phyloP scores from a whole-genome alignment of 2,888 invertebrate genomes.

The Drosophila rubida region DNA sequence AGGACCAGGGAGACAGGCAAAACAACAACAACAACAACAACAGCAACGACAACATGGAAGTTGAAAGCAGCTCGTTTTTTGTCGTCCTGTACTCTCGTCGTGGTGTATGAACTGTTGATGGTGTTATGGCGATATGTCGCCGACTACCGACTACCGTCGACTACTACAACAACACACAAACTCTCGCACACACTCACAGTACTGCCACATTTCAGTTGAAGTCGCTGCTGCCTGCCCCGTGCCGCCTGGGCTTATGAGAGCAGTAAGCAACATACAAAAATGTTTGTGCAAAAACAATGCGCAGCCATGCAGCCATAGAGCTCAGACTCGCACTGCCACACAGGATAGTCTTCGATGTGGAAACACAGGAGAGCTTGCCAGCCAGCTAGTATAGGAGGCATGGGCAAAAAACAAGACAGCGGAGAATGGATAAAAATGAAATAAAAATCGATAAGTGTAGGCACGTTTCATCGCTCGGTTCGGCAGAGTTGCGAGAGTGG shows the following conservation, averaged over 20 bases:
- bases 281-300: slow-evolving; percentile 74
- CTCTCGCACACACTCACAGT: background rate
- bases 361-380: slow-evolving; percentile 2
- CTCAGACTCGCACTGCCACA: slow-evolving; percentile 14
- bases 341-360: slow-evolving; percentile 39
- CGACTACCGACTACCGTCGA: slow-evolving; percentile 48
- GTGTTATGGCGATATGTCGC: slow-evolving; percentile 81
- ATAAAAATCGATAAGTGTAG: slow-evolving; percentile 82
- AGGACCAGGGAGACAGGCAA: slow-evolving; percentile 51
- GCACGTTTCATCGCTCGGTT: slow-evolving; percentile 61
- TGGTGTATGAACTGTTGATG: slow-evolving; percentile 74
- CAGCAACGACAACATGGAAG: slow-evolving; percentile 35
- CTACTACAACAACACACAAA: slow-evolving; percentile 13
- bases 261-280: slow-evolving; percentile 67
- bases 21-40: slow-evolving; percentile 28
- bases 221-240: slow-evolving; percentile 4
- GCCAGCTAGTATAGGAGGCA: background rate
- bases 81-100: slow-evolving; percentile 40
- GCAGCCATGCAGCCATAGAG: slow-evolving; percentile 29
- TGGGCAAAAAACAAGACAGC: slow-evolving; percentile 34
- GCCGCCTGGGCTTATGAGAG: slow-evolving; percentile 64
- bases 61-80: slow-evolving; percentile 41
- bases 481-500: background rate
- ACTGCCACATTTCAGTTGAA: slow-evolving; percentile 13
- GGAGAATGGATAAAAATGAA: slow-evolving; percentile 76